phyloP scores from a whole-genome alignment of 2,797 vertebrate species.

The Eutrigla gurnardus region DNA sequence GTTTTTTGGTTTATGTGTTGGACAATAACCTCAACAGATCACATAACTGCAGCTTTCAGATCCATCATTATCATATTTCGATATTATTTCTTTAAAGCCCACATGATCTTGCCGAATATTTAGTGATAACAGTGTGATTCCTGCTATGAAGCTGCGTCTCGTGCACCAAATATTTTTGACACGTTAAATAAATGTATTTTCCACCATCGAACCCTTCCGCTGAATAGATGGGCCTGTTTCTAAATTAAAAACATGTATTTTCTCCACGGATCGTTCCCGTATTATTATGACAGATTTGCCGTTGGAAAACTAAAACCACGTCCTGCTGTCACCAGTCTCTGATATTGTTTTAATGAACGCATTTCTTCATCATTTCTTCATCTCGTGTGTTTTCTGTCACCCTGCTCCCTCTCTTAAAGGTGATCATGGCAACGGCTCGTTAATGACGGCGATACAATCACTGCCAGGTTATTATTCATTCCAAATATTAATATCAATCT shows the following conservation, averaged over 20 bases:
- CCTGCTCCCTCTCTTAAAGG: conserved; percentile 1
- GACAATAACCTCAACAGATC: not conserved
- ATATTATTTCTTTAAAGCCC: not conserved
- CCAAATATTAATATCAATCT: not conserved
- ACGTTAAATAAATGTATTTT: not conserved
- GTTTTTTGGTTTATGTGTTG: not conserved
- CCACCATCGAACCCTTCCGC: not conserved
- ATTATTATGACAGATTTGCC: not conserved
- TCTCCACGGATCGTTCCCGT: not conserved
- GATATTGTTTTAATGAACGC: not conserved
- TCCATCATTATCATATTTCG: conserved; percentile 1
- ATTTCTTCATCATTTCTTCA: not conserved
- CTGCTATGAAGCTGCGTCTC: not conserved
- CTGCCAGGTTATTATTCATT: not conserved
- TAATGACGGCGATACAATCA: conserved; percentile 8
- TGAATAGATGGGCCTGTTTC: not conserved
- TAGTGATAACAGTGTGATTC: not conserved
- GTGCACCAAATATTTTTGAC: conserved; percentile 7
- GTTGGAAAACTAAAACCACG: not conserved
- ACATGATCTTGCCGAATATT: not conserved
- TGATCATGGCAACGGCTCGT: conserved; percentile 8
- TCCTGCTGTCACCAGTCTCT: not conserved
- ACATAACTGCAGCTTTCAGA: not conserved
- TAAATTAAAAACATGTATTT: not conserved
- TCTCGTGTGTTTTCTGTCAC: conserved; percentile 7